phyloP scores from a whole-genome alignment of 2,113 vertebrate species.

The Nycticebus coucang region DNA sequence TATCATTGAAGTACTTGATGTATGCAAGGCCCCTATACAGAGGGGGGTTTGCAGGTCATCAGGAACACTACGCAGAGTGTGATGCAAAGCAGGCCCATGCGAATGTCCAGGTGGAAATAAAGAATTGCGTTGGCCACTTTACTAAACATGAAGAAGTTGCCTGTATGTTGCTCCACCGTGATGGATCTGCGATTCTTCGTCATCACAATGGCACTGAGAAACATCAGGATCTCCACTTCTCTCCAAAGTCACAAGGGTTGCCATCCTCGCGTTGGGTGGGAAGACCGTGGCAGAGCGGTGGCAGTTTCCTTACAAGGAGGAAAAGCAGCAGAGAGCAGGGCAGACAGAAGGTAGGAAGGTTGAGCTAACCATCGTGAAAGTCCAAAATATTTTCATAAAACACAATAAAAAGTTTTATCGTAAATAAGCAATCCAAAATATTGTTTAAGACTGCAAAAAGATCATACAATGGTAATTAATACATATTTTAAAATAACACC shows the following conservation, averaged over 20 bases:
- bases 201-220: no score
- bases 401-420: background rate
- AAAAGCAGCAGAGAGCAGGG: conserved; percentile 91
- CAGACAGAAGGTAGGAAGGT: conserved; percentile 92
- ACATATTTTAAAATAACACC: background rate
- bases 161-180: no score
- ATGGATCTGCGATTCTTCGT: no score
- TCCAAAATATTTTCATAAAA: conserved; percentile 50
- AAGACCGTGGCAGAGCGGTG: conserved; percentile 92
- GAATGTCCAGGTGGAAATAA: no score
- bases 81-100: no score
- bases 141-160: no score
- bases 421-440: background rate
- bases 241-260: conserved; percentile 94
- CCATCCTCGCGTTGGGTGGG: conserved; percentile 94
- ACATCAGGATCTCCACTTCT: no score
- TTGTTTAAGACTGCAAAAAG: background rate
- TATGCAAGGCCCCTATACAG: conserved; percentile 97
- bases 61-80: conserved; percentile 88
- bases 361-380: conserved; percentile 94
- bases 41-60: conserved; percentile 97
- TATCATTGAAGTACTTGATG: conserved; percentile 97
- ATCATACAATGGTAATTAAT: background rate
- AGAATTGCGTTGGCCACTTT: no score
- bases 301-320: conserved; percentile 90